phyloP scores from a whole-genome alignment of 2,797 vertebrate genomes.

The Phalloptychus januarius region DNA sequence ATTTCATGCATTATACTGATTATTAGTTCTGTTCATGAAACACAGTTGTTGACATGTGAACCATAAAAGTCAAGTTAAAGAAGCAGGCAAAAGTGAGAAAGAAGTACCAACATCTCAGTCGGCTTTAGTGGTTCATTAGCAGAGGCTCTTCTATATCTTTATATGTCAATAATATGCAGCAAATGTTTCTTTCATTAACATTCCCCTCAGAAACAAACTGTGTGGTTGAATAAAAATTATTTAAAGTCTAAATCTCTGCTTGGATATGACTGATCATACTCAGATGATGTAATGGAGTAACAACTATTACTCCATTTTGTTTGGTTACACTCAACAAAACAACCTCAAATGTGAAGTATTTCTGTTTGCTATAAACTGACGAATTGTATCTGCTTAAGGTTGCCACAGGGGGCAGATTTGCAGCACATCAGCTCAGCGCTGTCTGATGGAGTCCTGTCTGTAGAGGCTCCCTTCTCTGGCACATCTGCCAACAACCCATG shows the following conservation, averaged over 20 bases:
- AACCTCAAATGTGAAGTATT: not conserved
- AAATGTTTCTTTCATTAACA: too few species aligned
- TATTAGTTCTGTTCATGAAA: not conserved
- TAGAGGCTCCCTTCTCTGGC: conserved; percentile 73
- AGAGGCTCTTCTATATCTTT: not conserved
- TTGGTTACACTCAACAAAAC: not conserved
- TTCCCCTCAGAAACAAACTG: not conserved
- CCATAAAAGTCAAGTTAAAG: not conserved
- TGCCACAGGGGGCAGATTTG: conserved; percentile 76
- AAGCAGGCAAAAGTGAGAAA: not conserved
- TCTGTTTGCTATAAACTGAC: not conserved
- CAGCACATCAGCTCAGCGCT: conserved; percentile 76
- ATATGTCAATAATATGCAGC: not conserved
- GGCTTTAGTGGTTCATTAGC: not conserved
- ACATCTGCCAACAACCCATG: conserved; percentile 27
- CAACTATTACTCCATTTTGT: not conserved
- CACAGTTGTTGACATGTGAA: not conserved
- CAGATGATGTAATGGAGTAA: not conserved
- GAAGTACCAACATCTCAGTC: not conserved
- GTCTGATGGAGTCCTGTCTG: conserved; percentile 74
- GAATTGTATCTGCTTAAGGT: conserved; percentile 55
- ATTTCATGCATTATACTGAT: not conserved
- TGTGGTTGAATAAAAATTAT: not conserved
- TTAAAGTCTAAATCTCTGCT: not conserved
- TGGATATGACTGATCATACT: not conserved